Base-by-base conservation (phyloP, 1,140 invertebrate species). In the Mycetomoellerius zeteki region DNA sequence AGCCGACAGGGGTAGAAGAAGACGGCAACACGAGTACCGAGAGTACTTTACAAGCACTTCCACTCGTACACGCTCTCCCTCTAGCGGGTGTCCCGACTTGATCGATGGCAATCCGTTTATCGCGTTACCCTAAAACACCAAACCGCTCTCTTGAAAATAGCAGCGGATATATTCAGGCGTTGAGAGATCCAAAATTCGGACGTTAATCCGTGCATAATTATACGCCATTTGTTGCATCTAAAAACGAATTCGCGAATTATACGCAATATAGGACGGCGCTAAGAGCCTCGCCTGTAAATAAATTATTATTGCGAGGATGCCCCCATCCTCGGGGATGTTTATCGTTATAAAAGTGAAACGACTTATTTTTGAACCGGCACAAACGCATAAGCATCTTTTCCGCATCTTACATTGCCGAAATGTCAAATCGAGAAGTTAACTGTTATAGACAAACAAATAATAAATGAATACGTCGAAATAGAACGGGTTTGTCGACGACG, bases 11-110 rank as follows among this genome's bases (percentile, higher is more conserved):
- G 88, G 88, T 90, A 86, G 81, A 86, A 84, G 88, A 89, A 90
- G 84, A 90, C 75, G 82, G 77, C 72, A 90, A 86, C 86, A 90
- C 82, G 84, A 88, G 89, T 88, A 88, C 82, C 72, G 73, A 82
- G 90, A 91, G 86, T 64, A 60, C 86, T 81, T 81, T 90, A 90
- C 89, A 87, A 88, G 89, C 86, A 73, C 60, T 60, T 77, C 81
- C 54, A 54, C 81, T 81, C 71, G 86, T 71, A 58, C 37, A 64
- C 78, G 73, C 50, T 76, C 71, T 84, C 77, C 62, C 72, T 88
- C 89, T 88, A 90, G 80, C 88, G 86, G 76, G 89, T 88, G 86
- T 90, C 77, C 86, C 75, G 50, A 77, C 37, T 86, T 80, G 75
- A 58, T 86, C 84, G 84, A 86, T 80, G 76, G 47, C 84, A 67